Base-by-base conservation (phyloP, 1,140 invertebrate species). In the Plectus sambesii region DNA sequence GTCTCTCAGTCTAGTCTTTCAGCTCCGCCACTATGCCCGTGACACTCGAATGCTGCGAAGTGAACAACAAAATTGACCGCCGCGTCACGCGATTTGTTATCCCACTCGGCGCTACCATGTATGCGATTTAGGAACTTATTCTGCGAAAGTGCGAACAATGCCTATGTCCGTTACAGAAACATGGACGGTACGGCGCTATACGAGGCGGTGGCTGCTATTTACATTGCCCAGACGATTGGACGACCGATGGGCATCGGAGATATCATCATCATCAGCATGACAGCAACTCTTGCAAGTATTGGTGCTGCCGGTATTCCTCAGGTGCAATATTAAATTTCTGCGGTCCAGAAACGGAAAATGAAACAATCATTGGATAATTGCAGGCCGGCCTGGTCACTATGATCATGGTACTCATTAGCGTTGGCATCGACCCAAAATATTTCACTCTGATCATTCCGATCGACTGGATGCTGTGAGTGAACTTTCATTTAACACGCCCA, bases 261-360 rank as follows among this genome's bases (percentile, higher is more conserved):
- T n/a, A 42, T 58, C 25, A 48, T 58, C 17, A 38, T 58, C 12
- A 50, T 58, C 3, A 42, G 50, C 70, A 80, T 92, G 52, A 88
- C 86, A 1, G 84, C 86, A 2, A 89, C 86, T 17, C 83, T 86
- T 17, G 88, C 88, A 1, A 87, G 86, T 61, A 89, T 93, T 61
- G 88, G 88, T 46, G 87, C 88, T 12, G 88, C 89, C 6, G 87
- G 88, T 26, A 89, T 93, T 57, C 88, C 88, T 1, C 86, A 92
- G 69, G 87, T 87, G 47, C 55, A n/a, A n/a, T n/a, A n/a, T n/a
- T n/a, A n/a, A n/a, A n/a, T n/a, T n/a, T n/a, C n/a, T n/a, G n/a
- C n/a, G n/a, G n/a, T n/a, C n/a, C n/a, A n/a, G n/a, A n/a, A n/a
- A n/a, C n/a, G n/a, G n/a, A n/a, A n/a, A n/a, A n/a, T n/a, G n/a